Percentiles rank a stretch among this genome's conserved stretches.
Evolutionary conservation across 2,797 vertebrate species (phyloP).

Genomic region (Phoxinus dragarum): DNA sequence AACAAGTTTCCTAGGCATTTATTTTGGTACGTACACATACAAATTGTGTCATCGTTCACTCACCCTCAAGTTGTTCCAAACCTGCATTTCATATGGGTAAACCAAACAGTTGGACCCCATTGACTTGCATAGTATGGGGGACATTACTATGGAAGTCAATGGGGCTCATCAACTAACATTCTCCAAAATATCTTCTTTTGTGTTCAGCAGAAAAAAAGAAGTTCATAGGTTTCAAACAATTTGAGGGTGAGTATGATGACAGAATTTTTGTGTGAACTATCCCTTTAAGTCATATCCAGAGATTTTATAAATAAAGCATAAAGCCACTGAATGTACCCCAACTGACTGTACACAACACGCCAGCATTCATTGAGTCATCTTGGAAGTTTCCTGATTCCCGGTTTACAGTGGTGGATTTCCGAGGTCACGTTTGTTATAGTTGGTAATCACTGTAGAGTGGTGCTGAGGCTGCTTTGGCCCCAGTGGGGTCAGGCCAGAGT

Average conservation of each 20-base stretch:
- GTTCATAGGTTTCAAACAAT: neutral
- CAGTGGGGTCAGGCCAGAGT: slow-evolving; percentile 45
- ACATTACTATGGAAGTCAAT: neutral
- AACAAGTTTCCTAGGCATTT: neutral
- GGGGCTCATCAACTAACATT: neutral
- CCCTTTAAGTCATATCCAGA: neutral
- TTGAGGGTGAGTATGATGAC: neutral
- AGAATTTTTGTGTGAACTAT: neutral
- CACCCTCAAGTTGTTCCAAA: neutral
- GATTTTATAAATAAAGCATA: neutral
- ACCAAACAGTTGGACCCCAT: neutral
- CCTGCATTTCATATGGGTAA: neutral
- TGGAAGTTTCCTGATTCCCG: neutral
- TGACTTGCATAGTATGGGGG: neutral
- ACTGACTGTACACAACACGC: neutral
- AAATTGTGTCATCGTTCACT: neutral
- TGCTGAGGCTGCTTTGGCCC: slow-evolving; percentile 29
- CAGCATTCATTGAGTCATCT: neutral
- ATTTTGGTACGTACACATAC: neutral
- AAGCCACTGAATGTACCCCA: neutral
- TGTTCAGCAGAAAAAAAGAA: neutral
- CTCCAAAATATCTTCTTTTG: neutral
- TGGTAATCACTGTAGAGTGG: slow-evolving; percentile 6
- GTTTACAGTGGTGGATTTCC: slow-evolving; percentile 14
- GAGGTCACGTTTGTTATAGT: slow-evolving; percentile 18